These are phyloP conservation scores for Saxidomus purpurata DNA, from an alignment of 1,140 invertebrate genomes.

Conservation along the genomic window DNA sequence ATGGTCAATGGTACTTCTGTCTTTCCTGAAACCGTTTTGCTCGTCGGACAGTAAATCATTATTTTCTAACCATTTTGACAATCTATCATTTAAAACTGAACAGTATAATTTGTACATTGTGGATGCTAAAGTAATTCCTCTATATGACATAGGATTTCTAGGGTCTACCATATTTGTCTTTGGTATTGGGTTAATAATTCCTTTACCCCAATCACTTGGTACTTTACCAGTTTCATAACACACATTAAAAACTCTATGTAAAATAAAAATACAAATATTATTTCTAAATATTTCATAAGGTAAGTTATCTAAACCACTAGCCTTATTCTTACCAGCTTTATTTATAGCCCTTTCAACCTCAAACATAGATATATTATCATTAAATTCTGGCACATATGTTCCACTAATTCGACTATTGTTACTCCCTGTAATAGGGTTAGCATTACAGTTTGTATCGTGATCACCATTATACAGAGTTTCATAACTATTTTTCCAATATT, in stretches of 20 bases:
- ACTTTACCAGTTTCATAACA: constrained; percentile 2
- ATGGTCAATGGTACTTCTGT: constrained; percentile 3
- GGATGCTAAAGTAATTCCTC: constrained; percentile 50
- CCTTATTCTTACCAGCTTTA: constrained; percentile 38
- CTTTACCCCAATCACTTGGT: constrained; percentile 42
- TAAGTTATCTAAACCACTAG: constrained; percentile 28
- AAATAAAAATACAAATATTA: constrained; percentile 5
- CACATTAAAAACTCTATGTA: constrained; percentile 49
- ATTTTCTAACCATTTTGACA: constrained; percentile 40
- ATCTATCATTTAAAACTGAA: constrained; percentile 53
- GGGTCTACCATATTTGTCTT: constrained; percentile 46
- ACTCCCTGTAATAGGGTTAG: neutral
- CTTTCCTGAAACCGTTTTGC: constrained; percentile 29
- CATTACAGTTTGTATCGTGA: neutral
- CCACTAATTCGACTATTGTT: neutral
- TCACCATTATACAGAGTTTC: neutral
- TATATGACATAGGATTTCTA: constrained; percentile 53
- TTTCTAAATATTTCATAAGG: constrained; percentile 42
- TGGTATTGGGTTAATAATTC: constrained; percentile 62
- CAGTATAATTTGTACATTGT: constrained; percentile 46
- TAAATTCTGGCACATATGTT: constrained; percentile 5
- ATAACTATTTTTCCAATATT: neutral
- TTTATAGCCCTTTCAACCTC: constrained; percentile 30
- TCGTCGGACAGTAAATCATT: neutral
- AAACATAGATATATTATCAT: constrained; percentile 43